phyloP scores from a whole-genome alignment of 1,140 invertebrate genomes.

The Lamellibrachia luymesi region DNA sequence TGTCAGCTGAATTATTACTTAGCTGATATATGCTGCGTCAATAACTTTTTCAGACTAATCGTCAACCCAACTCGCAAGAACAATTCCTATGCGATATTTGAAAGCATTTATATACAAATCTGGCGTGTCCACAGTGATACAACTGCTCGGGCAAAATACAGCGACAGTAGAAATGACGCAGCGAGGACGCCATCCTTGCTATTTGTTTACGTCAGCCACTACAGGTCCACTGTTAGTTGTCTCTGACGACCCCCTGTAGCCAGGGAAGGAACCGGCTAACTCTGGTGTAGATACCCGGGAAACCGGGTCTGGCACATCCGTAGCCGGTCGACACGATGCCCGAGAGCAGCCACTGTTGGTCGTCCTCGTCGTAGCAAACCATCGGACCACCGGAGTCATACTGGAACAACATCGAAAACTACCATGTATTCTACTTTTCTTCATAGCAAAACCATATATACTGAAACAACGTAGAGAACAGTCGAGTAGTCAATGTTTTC shows the following conservation, averaged over 20 bases:
- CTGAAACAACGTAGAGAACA: too few relatives aligned
- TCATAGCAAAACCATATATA: too few relatives aligned
- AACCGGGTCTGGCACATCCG: slow-evolving; percentile 85
- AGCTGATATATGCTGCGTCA: not conserved
- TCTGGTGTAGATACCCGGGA: slow-evolving; percentile 82
- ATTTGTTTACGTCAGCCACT: not conserved
- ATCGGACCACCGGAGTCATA: slow-evolving; percentile 67
- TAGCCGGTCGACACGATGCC: slow-evolving; percentile 82
- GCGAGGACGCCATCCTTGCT: not conserved
- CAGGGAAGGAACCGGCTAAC: slow-evolving; percentile 73
- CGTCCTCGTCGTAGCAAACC: slow-evolving; percentile 58
- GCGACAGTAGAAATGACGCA: not conserved
- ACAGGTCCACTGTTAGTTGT: not conserved
- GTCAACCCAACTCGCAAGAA: not conserved
- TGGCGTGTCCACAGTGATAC: not conserved
- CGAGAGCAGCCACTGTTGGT: slow-evolving; percentile 57
- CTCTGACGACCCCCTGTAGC: slow-evolving; percentile 59
- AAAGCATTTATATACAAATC: not conserved
- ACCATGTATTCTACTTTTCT: not conserved
- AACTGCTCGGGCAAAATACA: not conserved
- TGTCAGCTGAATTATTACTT: not conserved
- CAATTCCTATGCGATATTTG: not conserved
- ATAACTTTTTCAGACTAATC: not conserved
- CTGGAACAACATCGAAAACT: slow-evolving; percentile 16
- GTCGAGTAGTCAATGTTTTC: too few relatives aligned